These are phyloP conservation scores for Caiman crocodilus DNA, from an alignment of 2,797 vertebrate genomes.

Conservation along the genomic window DNA sequence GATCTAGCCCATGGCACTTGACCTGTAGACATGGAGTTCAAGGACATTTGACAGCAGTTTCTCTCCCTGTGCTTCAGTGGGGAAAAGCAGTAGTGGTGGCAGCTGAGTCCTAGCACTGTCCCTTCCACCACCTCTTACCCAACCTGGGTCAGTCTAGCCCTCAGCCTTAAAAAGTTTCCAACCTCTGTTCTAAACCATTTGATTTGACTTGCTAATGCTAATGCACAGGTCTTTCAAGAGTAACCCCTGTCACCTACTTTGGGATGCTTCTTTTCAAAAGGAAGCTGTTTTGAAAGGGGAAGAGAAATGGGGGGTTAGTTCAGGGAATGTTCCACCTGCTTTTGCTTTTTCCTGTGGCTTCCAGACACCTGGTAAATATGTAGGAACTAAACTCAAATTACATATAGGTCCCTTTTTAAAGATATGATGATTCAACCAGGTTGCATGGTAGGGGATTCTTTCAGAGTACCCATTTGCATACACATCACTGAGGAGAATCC, in stretches of 20 bases:
- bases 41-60: no score
- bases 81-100: no score
- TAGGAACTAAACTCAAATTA: neutral
- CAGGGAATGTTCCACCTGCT: neutral
- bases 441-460: neutral
- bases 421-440: neutral
- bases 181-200: neutral
- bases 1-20: no score
- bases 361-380: neutral
- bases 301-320: neutral
- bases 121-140: no score
- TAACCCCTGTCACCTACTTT: neutral
- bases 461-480: neutral
- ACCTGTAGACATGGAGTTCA: no score
- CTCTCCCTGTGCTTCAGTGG: no score
- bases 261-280: neutral
- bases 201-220: neutral
- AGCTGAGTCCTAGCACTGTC: no score
- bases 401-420: neutral
- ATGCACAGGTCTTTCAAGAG: constrained; percentile 1
- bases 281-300: neutral
- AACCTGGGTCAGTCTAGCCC: no score
- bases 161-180: no score
- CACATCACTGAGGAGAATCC: neutral
- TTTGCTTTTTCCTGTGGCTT: neutral